A percentile compares a stretch with the other conserved stretches of the same genome.
Evolutionary conservation across 1,140 invertebrate genomes (phyloP).

Genomic region (Hyposmocoma kahamanoa): DNA sequence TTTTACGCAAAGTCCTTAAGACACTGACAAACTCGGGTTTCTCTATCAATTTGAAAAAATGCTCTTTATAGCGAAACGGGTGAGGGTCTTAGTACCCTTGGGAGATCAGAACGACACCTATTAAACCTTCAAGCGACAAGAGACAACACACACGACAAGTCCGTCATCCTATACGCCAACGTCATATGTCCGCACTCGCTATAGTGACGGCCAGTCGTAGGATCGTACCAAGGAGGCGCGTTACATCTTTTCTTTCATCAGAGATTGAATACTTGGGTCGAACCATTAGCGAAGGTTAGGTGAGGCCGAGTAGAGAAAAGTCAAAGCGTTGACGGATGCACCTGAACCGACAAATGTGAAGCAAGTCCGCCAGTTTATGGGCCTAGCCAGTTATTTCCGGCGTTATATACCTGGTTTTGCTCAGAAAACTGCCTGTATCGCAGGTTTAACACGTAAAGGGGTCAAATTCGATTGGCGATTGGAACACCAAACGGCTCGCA

Average conservation of each 20-base stretch:
- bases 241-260: neutral
- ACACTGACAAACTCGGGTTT: constrained; percentile 28
- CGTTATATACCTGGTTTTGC: constrained; percentile 11
- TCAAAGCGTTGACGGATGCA: constrained; percentile 31
- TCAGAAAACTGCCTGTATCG: neutral
- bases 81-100: too few species aligned
- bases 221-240: neutral
- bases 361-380: constrained; percentile 31
- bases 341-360: constrained; percentile 26
- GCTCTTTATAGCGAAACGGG: neutral
- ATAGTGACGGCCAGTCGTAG: too few species aligned
- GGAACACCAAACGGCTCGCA: neutral
- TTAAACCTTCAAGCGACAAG: too few species aligned
- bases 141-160: too few species aligned
- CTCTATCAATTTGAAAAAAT: constrained; percentile 15
- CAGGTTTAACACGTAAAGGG: constrained; percentile 17
- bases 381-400: constrained; percentile 4
- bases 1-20: constrained; percentile 22
- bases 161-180: too few species aligned
- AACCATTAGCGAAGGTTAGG: constrained; percentile 3
- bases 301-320: too few species aligned
- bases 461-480: constrained; percentile 3
- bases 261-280: constrained; percentile 5
- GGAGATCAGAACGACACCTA: too few species aligned
- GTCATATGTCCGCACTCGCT: too few species aligned